Evolutionary conservation across 2,113 vertebrate species (phyloP), one percentile per base, ranked within the genome.

Genomic region (Bujurquina vittata): DNA sequence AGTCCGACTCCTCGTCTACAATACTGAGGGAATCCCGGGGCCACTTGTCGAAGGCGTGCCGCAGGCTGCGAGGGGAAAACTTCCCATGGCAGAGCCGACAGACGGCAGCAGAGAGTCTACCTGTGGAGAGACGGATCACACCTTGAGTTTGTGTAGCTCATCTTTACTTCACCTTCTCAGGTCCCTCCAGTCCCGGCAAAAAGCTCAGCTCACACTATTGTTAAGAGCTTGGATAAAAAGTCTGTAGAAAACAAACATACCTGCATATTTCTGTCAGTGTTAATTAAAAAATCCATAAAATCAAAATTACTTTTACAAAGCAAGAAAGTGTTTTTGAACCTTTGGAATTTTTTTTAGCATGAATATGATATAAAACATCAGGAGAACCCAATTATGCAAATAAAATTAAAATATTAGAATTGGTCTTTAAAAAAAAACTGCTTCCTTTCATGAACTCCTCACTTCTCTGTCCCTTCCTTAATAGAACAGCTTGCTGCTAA

Each of bases 81-180:
- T 96, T 97, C 1, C 98, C 98, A 0, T 99, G 98, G 93, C 98
- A 99, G 31, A 99, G 96, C 10, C 98, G 97, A 62, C 98, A 99
- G 79, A 97, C 89, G 0, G 96, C 96, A 0, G 95, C 95, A 82
- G 95, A 95, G 18, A 95, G 69, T 63, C 95, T 83, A 37, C 95
- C 97, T 97, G 78, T 5, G 4, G 31, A 59, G 40, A 65, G 6
- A 33, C 31, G 22, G 1, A 37, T n/a, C 20, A 29, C 14, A 26
- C 5, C 9, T 22, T 22, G 10, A 52, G 11, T 43, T 63, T 22
- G 52, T 10, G 22, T 10, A 26, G n/a, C 9, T 46, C 37, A 23
- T 12, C 40, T 69, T 55, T 55, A n/a, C 52, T 20, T n/a, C 20
- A 55, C 54, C 18, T 20, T 54, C 15, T 18, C 46, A 18, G 17